These are phyloP conservation scores for Mystacornis crossleyi DNA, from an alignment of 2,113 vertebrate species.

Conservation along the genomic window DNA sequence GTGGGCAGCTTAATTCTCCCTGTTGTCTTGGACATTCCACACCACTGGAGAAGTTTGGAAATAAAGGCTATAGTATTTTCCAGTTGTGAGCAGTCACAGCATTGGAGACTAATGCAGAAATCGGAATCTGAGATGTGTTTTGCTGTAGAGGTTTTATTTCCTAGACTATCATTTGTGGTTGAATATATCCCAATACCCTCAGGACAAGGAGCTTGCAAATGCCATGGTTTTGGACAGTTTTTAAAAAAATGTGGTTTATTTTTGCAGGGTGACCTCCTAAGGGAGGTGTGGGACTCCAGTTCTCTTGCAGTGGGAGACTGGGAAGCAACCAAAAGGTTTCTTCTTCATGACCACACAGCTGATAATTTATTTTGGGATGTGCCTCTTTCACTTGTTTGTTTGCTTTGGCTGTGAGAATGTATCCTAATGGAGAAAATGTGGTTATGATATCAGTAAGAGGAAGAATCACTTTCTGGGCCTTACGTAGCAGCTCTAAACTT, in stretches of 20 bases:
- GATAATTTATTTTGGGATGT: neutral
- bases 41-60: neutral
- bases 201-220: neutral
- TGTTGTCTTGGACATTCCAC: neutral
- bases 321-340: neutral
- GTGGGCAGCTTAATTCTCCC: neutral
- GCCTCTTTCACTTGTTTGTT: neutral
- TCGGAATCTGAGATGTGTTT: neutral
- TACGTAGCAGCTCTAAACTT: neutral
- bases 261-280: neutral
- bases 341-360: neutral
- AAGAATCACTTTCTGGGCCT: neutral
- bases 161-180: neutral
- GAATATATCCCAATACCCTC: neutral
- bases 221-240: neutral
- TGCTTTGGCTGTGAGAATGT: neutral
- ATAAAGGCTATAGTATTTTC: rapidly evolving
- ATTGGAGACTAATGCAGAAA: neutral
- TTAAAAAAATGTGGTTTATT: neutral
- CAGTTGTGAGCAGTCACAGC: neutral
- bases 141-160: neutral
- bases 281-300: neutral
- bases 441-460: neutral
- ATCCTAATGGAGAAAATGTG: neutral
- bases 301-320: neutral